Evolutionary conservation across 1,140 invertebrate genomes (phyloP), one percentile per base, ranked within the genome.

Genomic region (Bombus huntii): DNA sequence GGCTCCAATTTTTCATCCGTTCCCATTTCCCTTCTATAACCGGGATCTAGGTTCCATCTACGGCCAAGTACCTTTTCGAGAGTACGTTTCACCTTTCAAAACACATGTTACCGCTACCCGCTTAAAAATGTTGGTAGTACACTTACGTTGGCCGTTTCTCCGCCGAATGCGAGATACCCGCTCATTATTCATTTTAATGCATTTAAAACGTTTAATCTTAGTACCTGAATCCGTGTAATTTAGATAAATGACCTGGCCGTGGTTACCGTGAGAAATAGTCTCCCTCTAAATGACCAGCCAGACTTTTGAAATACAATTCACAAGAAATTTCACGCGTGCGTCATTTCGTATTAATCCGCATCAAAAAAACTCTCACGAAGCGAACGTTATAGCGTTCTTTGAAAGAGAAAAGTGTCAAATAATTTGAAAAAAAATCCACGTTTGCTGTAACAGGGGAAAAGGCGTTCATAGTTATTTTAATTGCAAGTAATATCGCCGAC

Each of bases 41-140:
- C 25, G 4, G 18, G 15, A 65, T 28, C 12, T 15, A 13, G n/a
- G 28, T 59, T 18, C 47, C 31, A 9, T 9, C 8, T 34, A 18
- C 0, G 31, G 10, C 42, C 13, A n/a, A 76, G 62, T 76, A 37
- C 10, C 81, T 76, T 59, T 53, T 28, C 5, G 6, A 44, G 13
- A 15, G 39, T 80, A 28, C 53, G 62, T 39, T 77, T 70, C 3
- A 57, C 83, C 62, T 79, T 72, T n/a, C 66, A 39, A 37, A 80
- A 84, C 65, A 62, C 53, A 39, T 28, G 83, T 72, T 80, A 80
- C 37, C 71, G 9, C 0, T 2, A 28, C 0, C 25, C 31, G 53
- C 15, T 79, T 72, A 62, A 84, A 53, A 84, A 72, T 72, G 83
- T 84, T 79, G 13, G 68, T 18, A 25, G 28, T 59, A 79, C 83